Conservation (phyloP, 2,888 invertebrate species). For the Formica aserva region DNA sequence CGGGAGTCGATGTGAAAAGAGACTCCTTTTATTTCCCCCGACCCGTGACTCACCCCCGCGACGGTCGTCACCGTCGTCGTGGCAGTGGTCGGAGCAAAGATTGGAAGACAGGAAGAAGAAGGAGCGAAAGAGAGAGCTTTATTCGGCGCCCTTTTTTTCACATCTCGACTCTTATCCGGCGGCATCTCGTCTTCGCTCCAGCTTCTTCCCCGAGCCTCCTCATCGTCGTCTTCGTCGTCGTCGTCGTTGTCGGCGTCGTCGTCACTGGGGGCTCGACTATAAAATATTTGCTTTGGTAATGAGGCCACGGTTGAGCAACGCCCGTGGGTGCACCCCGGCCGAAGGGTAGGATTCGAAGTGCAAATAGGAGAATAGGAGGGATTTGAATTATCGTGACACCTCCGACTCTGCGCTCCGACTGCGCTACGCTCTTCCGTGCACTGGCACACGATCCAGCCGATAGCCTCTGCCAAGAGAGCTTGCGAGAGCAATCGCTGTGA, state of each 20-base stretch:
- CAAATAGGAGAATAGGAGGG: conserved; percentile 81
- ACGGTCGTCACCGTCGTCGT: conserved; percentile 29
- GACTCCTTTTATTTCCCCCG: conserved; percentile 75
- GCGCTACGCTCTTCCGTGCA: conserved; percentile 46
- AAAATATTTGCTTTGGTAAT: conserved; percentile 86
- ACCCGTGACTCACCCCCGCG: conserved; percentile 40
- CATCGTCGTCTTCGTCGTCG: conserved; percentile 68
- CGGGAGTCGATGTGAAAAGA: conserved; percentile 77
- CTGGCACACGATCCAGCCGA: conserved; percentile 49
- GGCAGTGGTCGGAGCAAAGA: conserved; percentile 62
- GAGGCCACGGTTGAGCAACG: conserved; percentile 82
- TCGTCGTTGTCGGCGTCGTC: conserved; percentile 48
- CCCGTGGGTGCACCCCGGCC: conserved; percentile 63
- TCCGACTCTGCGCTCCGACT: conserved; percentile 64
- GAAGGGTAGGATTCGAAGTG: conserved; percentile 79
- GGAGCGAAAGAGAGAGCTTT: conserved; percentile 78
- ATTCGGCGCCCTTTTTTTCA: conserved; percentile 73
- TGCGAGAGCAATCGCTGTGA: conserved; percentile 36
- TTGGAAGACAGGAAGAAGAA: conserved; percentile 78
- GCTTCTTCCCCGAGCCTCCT: conserved; percentile 65
- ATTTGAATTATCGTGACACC: conserved; percentile 81
- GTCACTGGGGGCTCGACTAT: conserved; percentile 81
- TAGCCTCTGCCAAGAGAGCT: conserved; percentile 39
- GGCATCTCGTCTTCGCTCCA: conserved; percentile 62
- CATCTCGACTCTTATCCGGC: conserved; percentile 69